phyloP scores from a whole-genome alignment of 2,113 vertebrate genomes.

The Pachycephala philippinensis region DNA sequence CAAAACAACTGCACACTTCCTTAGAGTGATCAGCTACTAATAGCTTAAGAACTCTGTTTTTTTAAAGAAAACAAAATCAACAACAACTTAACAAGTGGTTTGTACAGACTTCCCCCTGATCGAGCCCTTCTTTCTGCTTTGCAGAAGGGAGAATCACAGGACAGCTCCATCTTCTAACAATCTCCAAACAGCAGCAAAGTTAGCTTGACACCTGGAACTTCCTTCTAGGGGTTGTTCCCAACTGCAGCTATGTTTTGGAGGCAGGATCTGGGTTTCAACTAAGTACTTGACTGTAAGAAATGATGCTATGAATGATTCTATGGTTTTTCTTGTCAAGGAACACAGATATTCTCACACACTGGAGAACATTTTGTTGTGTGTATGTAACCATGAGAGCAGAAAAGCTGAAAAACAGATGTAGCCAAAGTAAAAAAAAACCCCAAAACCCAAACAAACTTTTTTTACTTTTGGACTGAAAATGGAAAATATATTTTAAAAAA shows the following conservation, averaged over 20 bases:
- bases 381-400: not conserved
- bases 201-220: not conserved
- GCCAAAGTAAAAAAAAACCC: not conserved
- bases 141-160: not conserved
- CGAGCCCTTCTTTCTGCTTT: not conserved
- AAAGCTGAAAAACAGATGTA: not conserved
- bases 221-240: not conserved
- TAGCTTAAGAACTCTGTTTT: slow-evolving; percentile 32
- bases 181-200: not conserved
- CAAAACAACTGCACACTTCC: slow-evolving; percentile 40
- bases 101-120: not conserved
- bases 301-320: not conserved
- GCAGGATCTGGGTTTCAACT: not conserved
- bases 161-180: not conserved
- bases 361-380: not conserved
- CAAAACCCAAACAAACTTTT: not conserved
- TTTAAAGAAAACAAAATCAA: not conserved
- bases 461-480: not conserved
- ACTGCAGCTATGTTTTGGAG: not conserved
- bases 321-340: not conserved
- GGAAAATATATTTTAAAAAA: not conserved
- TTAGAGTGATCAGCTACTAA: slow-evolving; percentile 61
- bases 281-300: not conserved
- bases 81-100: not conserved
- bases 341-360: not conserved